Evolutionary conservation across 53 echinoderm and acorn worm genomes (phyloP).

Genomic region (Zoroaster sp.): DNA sequence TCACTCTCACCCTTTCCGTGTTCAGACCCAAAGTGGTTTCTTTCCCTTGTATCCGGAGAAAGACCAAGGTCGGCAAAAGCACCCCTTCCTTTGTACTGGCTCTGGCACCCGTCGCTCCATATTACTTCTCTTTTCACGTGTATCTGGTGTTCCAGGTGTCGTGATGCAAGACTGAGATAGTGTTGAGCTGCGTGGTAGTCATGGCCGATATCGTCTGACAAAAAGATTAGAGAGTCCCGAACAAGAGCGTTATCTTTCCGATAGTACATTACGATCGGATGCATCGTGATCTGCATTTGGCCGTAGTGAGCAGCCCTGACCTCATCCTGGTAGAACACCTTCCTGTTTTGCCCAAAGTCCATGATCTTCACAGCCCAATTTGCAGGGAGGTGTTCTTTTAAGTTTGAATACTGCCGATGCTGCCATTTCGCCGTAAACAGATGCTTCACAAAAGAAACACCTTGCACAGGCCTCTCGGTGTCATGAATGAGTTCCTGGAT

Average conservation of each 20-base stretch:
- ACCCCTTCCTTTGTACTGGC: slow-evolving; percentile 60
- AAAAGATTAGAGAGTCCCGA: slow-evolving; percentile 40
- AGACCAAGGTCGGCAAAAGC: slow-evolving; percentile 51
- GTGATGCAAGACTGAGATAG: slow-evolving; percentile 36
- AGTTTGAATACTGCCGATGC: slow-evolving; percentile 21
- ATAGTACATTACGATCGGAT: slow-evolving; percentile 40
- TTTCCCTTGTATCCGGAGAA: neutral
- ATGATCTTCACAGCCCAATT: slow-evolving; percentile 51
- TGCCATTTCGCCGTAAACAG: slow-evolving; percentile 45
- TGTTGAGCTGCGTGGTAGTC: slow-evolving; percentile 55
- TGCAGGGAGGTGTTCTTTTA: slow-evolving; percentile 49
- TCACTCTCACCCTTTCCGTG: slow-evolving; percentile 56
- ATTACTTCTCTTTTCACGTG: slow-evolving; percentile 11
- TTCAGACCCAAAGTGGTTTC: slow-evolving; percentile 55
- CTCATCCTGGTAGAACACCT: slow-evolving; percentile 60
- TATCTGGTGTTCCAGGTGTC: neutral
- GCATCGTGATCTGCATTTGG: slow-evolving; percentile 52
- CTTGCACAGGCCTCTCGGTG: neutral
- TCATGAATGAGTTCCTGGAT: neutral
- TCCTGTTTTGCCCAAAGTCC: slow-evolving; percentile 61
- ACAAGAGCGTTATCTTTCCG: neutral
- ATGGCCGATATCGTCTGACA: slow-evolving; percentile 50
- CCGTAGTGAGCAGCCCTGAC: slow-evolving; percentile 47
- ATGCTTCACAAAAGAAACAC: slow-evolving; percentile 25
- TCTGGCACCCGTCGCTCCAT: slow-evolving; percentile 58